phyloP scores from a whole-genome alignment of 1,140 invertebrate species.

The Eumaeus atala region DNA sequence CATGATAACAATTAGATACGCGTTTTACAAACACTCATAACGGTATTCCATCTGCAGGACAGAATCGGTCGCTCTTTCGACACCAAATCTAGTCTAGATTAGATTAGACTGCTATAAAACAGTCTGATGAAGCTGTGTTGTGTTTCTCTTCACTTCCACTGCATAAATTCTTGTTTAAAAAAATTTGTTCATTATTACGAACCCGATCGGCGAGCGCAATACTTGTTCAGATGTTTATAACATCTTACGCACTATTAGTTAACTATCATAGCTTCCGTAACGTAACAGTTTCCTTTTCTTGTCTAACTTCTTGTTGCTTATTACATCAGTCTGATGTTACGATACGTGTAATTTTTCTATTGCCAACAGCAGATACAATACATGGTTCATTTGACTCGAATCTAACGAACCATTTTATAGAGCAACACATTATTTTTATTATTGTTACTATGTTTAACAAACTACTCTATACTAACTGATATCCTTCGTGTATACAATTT shows the following conservation, averaged over 20 bases:
- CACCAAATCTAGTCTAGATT: too few relatives aligned
- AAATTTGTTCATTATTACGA: too few relatives aligned
- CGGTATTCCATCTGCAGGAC: neutral
- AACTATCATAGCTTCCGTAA: constrained; percentile 3
- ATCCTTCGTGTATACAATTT: too few relatives aligned
- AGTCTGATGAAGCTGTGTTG: too few relatives aligned
- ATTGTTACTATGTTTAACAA: too few relatives aligned
- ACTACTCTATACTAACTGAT: too few relatives aligned
- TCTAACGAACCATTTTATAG: constrained; percentile 6
- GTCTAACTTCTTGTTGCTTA: constrained; percentile 5
- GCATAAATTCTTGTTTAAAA: too few relatives aligned
- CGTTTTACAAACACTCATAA: neutral
- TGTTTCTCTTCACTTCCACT: too few relatives aligned
- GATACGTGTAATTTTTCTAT: constrained; percentile 2
- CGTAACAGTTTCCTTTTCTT: constrained; percentile 9
- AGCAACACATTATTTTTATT: neutral
- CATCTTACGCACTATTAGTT: constrained; percentile 8
- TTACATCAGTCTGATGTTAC: constrained; percentile 5
- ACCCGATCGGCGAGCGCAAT: too few relatives aligned
- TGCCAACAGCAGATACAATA: neutral
- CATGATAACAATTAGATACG: too few relatives aligned
- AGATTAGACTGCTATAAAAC: too few relatives aligned
- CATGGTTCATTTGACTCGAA: neutral
- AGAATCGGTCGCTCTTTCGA: too few relatives aligned
- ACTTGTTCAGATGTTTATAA: neutral